Percentiles rank a stretch among this genome's conserved stretches.
phyloP scores from a whole-genome alignment of 2,113 vertebrate species.

The Spheniscus mendiculus region DNA sequence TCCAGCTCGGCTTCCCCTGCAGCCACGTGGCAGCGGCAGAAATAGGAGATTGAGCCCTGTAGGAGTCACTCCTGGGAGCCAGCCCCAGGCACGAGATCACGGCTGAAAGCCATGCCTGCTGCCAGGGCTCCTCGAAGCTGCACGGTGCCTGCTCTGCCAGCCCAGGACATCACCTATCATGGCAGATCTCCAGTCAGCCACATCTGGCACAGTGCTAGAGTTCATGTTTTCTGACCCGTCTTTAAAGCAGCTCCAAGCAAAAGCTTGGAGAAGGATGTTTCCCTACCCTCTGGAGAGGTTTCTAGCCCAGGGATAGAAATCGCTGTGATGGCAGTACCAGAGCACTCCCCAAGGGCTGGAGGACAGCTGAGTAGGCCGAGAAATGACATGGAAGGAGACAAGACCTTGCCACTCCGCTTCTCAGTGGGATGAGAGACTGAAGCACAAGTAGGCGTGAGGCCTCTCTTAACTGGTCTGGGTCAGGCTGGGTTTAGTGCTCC shows the following conservation, averaged over 20 bases:
- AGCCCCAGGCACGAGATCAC: fast-evolving
- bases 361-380: background rate
- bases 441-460: background rate
- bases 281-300: background rate
- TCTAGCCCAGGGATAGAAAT: background rate
- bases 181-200: background rate
- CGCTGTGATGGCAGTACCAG: background rate
- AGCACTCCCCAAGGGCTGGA: background rate
- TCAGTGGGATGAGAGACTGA: background rate
- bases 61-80: background rate
- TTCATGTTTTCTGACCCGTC: background rate
- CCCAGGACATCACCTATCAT: fast-evolving
- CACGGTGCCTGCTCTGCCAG: background rate
- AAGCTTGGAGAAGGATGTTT: background rate
- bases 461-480: too few species aligned
- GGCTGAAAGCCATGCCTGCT: background rate
- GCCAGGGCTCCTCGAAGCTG: background rate
- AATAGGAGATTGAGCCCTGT: background rate
- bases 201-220: background rate
- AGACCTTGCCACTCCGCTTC: background rate
- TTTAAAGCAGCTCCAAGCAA: background rate
- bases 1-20: background rate
- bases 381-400: background rate
- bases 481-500: background rate
- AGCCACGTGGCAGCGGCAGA: background rate